Base-by-base conservation (phyloP, 2,888 invertebrate species). In the Neoascia interrupta region DNA sequence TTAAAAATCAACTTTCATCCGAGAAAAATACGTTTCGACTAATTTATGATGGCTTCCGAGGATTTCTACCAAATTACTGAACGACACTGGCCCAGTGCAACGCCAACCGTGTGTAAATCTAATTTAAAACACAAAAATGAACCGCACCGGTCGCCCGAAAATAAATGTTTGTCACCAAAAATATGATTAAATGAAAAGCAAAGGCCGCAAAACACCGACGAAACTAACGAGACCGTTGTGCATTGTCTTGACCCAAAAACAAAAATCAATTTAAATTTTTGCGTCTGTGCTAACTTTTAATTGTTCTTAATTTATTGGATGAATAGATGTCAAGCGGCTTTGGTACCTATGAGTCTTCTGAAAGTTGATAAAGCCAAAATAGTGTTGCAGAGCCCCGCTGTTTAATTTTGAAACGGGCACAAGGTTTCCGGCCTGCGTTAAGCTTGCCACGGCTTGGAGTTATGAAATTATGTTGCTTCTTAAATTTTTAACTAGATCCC, bases 1-100 rank as follows among this genome's bases (percentile, higher is more conserved):
- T 76, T 76, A 76, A 76, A 76, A 76, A 66, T 76, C 61, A 76
- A 72, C 76, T 76, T 66, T 76, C 76, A 64, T 70, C 70, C 70
- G 53, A 76, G 70, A 60, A 41, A 72, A 47, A 76, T 64, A 54
- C 76, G 43, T 70, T 70, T 53, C 26, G 41, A 15, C 53, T 76
- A 72, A 76, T 72, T 76, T 76, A 76, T 54, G 61, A 60, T 11
- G 64, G 53, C 58, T 60, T 64, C 36, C 39, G 53, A 72, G 36
- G 64, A 64, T 76, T 64, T 60, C 47, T 39, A 64, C 56, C 58
- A 69, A 63, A 69, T 60, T 68, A 54, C 36, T 45, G 36, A 37
- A 15, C 8, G 15, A n/a, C n/a, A n/a, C 45, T 58, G 31, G 37
- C 63, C 61, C 58, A 45, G 37, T 39, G 51, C 39, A 63, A 64